Percentiles rank a stretch among this genome's conserved stretches.
phyloP scores from a whole-genome alignment of 2,113 vertebrate genomes.

The Lonchura striata region DNA sequence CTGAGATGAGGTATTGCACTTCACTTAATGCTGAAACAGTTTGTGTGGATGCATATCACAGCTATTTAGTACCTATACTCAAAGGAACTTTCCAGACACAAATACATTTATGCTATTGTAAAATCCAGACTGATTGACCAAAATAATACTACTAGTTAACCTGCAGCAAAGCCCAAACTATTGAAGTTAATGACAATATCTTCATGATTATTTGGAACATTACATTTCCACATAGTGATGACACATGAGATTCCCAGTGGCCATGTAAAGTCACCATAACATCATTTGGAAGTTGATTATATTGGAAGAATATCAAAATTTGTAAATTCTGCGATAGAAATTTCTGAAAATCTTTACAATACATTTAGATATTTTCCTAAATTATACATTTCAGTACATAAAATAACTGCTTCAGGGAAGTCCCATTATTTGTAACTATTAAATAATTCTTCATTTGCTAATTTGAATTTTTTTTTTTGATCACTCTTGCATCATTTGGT shows the following conservation, averaged over 20 bases:
- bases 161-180: neutral
- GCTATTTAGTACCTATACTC: neutral
- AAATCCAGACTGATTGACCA: neutral
- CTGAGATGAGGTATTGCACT: neutral
- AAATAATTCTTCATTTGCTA: neutral
- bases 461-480: neutral
- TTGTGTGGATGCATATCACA: neutral
- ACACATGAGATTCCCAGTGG: neutral
- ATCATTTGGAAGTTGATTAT: neutral
- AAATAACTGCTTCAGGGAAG: neutral
- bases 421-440: neutral
- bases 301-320: neutral
- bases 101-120: neutral
- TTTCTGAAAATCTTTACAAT: neutral
- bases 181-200: neutral
- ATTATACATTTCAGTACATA: neutral
- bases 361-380: neutral
- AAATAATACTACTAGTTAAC: neutral
- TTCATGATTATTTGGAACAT: neutral
- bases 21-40: neutral
- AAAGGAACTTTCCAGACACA: neutral
- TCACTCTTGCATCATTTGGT: neutral
- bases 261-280: neutral
- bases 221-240: neutral
- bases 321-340: neutral